Percentiles rank a stretch among this genome's conserved stretches.
Conservation (phyloP, 2,113 vertebrate genomes). For the Rhabdomys dilectus region DNA sequence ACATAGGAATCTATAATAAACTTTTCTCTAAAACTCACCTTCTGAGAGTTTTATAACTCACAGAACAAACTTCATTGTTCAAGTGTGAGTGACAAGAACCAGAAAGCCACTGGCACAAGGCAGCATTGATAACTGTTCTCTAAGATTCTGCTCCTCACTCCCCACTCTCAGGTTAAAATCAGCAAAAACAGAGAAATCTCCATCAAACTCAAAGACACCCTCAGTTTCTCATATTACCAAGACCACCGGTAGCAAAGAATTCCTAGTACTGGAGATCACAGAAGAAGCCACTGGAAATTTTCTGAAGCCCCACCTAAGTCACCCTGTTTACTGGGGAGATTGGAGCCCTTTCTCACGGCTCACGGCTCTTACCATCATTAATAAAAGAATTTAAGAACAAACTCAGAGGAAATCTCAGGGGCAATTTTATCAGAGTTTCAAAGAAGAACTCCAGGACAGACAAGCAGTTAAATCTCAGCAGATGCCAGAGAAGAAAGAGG, state of each 20-base stretch:
- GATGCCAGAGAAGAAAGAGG: not conserved
- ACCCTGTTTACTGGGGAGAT: not conserved
- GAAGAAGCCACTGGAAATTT: not conserved
- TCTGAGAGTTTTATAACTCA: not conserved
- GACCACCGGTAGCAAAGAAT: not conserved
- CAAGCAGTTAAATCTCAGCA: not conserved
- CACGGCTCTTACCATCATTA: not conserved
- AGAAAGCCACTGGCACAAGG: not conserved
- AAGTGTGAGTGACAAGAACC: not conserved
- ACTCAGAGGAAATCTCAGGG: not conserved
- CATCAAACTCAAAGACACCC: not conserved
- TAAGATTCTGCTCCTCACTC: not conserved
- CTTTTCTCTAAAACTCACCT: not conserved
- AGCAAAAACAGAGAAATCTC: not conserved
- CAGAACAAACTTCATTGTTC: not conserved
- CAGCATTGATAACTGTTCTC: not conserved
- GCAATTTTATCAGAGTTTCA: not conserved
- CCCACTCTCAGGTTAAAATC: not conserved
- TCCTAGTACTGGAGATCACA: not conserved
- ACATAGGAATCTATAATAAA: not conserved
- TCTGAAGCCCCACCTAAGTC: not conserved
- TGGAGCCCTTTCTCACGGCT: not conserved
- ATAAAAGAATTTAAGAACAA: not conserved
- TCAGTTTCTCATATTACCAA: too few relatives aligned
- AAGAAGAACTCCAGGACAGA: not conserved